Percentiles rank a stretch among this genome's conserved stretches.
Evolutionary conservation across 2,113 vertebrate species (phyloP).

Genomic region (Gobiocypris rarus): DNA sequence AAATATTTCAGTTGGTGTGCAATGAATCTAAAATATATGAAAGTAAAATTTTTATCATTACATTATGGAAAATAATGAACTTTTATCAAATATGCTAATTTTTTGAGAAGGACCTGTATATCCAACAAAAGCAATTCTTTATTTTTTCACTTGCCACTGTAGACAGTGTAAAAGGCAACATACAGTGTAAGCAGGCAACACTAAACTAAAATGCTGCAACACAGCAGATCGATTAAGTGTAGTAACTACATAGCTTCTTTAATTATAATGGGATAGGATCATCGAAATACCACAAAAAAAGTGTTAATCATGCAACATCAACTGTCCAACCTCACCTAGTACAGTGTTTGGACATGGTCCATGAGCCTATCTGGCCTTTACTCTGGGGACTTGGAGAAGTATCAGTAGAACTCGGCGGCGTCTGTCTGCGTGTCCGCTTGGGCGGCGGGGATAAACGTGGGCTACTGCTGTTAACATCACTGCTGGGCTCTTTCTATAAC

Average conservation of each 20-base stretch:
- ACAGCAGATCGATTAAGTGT: not conserved
- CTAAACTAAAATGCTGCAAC: not conserved
- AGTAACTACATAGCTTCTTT: not conserved
- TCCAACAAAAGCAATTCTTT: too few species aligned
- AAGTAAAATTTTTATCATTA: too few species aligned
- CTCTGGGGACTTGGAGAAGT: slow-evolving; percentile 88
- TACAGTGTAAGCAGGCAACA: not conserved
- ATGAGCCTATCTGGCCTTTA: slow-evolving; percentile 90
- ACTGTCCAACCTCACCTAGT: slow-evolving; percentile 80
- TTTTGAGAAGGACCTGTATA: too few species aligned
- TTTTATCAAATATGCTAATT: too few species aligned
- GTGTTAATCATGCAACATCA: not conserved
- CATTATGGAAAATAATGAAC: too few species aligned
- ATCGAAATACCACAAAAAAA: not conserved
- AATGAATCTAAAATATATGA: too few species aligned
- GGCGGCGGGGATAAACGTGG: slow-evolving; percentile 88
- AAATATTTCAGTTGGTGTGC: too few species aligned
- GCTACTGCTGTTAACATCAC: slow-evolving; percentile 92
- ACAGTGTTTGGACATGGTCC: slow-evolving; percentile 88
- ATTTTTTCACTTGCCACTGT: not conserved
- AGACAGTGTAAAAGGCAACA: not conserved
- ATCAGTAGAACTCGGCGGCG: slow-evolving; percentile 93
- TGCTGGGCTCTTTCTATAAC: slow-evolving; percentile 86
- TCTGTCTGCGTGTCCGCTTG: slow-evolving; percentile 90
- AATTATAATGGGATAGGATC: not conserved